Conservation (phyloP, 2,888 invertebrate genomes). For the Panzeria rudis region DNA sequence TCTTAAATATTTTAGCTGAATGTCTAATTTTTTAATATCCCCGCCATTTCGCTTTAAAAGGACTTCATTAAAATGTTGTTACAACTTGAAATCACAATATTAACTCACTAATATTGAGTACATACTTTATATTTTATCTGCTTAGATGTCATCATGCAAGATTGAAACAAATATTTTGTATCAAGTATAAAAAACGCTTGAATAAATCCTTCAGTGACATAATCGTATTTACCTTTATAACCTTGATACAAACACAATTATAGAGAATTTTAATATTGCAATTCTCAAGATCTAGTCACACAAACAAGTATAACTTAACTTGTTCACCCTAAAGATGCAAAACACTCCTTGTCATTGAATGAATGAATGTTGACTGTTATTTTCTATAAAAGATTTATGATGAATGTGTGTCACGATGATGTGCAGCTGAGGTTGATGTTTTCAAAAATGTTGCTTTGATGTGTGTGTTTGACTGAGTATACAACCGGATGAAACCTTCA, state of each 20-base stretch:
- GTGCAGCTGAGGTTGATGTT: constrained; percentile 41
- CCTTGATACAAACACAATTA: constrained; percentile 47
- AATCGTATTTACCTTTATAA: constrained; percentile 36
- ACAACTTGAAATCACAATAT: no score
- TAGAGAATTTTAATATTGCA: constrained; percentile 23
- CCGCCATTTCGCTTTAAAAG: no score
- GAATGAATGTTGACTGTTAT: constrained; percentile 25
- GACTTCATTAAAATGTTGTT: no score
- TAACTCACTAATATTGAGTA: no score
- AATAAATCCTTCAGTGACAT: constrained; percentile 32
- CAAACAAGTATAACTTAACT: constrained; percentile 39
- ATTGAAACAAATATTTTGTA: constrained; percentile 8
- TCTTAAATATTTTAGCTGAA: no score
- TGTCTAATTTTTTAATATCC: no score
- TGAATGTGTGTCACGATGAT: constrained; percentile 40
- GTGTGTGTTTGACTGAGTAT: constrained; percentile 35
- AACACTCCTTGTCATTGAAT: constrained; percentile 41
- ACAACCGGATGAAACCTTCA: constrained; percentile 63
- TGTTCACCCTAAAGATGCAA: constrained; percentile 40
- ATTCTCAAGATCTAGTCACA: constrained; percentile 44
- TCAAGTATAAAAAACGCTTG: constrained; percentile 12
- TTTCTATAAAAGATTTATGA: constrained; percentile 15
- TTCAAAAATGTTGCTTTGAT: constrained; percentile 50
- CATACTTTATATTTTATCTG: background rate
- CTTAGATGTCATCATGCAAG: background rate